Base-by-base conservation (phyloP, 1,140 invertebrate species). In the Phenacoccus solenopsis region DNA sequence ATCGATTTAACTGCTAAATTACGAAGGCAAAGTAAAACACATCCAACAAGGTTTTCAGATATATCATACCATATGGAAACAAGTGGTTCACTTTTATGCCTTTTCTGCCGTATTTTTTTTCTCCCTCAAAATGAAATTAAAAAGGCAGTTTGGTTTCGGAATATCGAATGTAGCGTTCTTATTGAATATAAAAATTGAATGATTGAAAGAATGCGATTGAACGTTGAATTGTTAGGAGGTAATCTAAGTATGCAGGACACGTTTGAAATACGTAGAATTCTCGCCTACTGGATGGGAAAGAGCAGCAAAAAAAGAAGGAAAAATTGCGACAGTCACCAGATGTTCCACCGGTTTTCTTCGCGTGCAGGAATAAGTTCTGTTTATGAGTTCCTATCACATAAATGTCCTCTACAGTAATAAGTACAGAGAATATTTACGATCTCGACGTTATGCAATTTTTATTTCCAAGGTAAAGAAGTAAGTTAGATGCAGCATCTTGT, bases 341-440 rank as follows among this genome's bases (percentile, higher is more conserved):
- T 64, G 59, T 64, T 64, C 59, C 59, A 64, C 59, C 59, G 59
- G 59, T 64, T 64, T 49, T 64, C 21, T 27, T 59, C 25, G 59
- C 59, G 25, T 64, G 22, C 21, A 27, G 25, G 25, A 64, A 64
- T 64, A 64, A 64, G 59, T 64, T 64, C 59, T 64, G 59, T 64
- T 64, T 64, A 64, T 64, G 59, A 64, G 59, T 64, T 64, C 59
- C 21, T 64, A 64, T 64, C 59, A 64, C 59, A 64, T 64, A 64
- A 64, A 64, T 27, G 21, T 64, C 59, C 59, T 64, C 59, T 20
- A 10, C 16, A 49, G 38, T 49, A 49, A 49, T 49, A 49, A 49
- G 38, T 49, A 49, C 20, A n/a, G 38, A 10, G 38, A 49, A 49
- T 49, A 49, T 49, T 49, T 49, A 49, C 20, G 38, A 49, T 49